Evolutionary conservation across 2,797 vertebrate species (phyloP).

Genomic region (Channallabes apus): DNA sequence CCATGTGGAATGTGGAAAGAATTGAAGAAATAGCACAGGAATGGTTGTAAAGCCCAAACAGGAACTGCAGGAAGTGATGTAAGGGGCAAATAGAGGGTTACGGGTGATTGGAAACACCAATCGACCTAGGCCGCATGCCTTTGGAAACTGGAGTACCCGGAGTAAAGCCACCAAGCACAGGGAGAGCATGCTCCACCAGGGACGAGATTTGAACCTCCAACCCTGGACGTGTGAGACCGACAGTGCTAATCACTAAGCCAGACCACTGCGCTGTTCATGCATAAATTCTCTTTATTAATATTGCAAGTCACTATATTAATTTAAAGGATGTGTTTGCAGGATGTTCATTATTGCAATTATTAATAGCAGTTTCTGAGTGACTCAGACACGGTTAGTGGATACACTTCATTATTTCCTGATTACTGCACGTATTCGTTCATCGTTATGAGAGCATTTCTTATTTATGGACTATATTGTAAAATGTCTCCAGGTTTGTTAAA

Average conservation of each 20-base stretch:
- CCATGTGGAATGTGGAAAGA: background rate
- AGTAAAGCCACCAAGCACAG: too few relatives aligned
- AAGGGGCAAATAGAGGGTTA: background rate
- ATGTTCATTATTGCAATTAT: background rate
- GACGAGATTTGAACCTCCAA: too few relatives aligned
- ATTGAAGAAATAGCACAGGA: background rate
- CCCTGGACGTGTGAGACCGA: too few relatives aligned
- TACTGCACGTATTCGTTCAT: background rate
- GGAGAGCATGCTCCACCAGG: too few relatives aligned
- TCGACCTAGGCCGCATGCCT: too few relatives aligned
- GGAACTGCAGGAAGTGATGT: background rate
- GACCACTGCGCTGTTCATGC: background rate
- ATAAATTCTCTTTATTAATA: slow-evolving; percentile 12
- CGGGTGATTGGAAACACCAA: too few relatives aligned
- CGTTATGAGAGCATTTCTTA: slow-evolving; percentile 1
- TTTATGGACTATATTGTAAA: background rate
- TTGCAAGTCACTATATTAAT: background rate
- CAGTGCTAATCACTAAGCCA: too few relatives aligned
- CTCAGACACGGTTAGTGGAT: background rate
- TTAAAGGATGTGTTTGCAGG: background rate
- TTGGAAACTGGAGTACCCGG: too few relatives aligned
- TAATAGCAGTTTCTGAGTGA: background rate
- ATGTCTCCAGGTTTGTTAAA: background rate
- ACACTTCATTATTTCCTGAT: background rate
- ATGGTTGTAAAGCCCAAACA: background rate